These are phyloP conservation scores for Tympanuchus pallidicinctus DNA, from an alignment of 2,113 vertebrate genomes.

Conservation along the genomic window DNA sequence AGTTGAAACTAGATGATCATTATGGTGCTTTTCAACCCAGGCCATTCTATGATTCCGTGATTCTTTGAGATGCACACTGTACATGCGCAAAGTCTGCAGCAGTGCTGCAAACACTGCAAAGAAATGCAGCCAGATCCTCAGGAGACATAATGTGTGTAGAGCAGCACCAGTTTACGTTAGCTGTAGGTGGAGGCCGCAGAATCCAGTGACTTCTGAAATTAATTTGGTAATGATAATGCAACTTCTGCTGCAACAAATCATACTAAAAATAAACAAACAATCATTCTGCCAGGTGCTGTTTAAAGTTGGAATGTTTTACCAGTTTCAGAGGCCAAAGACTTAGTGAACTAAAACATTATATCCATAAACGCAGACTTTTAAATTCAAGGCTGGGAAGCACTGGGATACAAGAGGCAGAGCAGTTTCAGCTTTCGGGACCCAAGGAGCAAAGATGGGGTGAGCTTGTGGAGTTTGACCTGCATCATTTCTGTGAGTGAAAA, in stretches of 20 bases:
- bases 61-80: background rate
- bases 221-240: background rate
- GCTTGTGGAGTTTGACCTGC: background rate
- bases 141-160: background rate
- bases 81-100: background rate
- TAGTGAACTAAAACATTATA: background rate
- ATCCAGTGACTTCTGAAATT: background rate
- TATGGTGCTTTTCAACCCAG: too few relatives aligned
- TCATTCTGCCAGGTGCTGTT: background rate
- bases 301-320: background rate
- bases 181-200: background rate
- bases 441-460: background rate
- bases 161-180: background rate
- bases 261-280: constrained; percentile 12
- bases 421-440: background rate
- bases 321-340: background rate
- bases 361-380: background rate
- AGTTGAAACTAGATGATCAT: too few relatives aligned
- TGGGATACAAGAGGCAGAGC: background rate
- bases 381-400: background rate
- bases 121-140: background rate
- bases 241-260: background rate
- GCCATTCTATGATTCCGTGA: too few relatives aligned
- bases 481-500: background rate
- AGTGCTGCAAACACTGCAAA: background rate